Percentiles rank a stretch among this genome's conserved stretches.
Conservation (phyloP, 2,113 vertebrate species). For the Malaclemys terrapin region DNA sequence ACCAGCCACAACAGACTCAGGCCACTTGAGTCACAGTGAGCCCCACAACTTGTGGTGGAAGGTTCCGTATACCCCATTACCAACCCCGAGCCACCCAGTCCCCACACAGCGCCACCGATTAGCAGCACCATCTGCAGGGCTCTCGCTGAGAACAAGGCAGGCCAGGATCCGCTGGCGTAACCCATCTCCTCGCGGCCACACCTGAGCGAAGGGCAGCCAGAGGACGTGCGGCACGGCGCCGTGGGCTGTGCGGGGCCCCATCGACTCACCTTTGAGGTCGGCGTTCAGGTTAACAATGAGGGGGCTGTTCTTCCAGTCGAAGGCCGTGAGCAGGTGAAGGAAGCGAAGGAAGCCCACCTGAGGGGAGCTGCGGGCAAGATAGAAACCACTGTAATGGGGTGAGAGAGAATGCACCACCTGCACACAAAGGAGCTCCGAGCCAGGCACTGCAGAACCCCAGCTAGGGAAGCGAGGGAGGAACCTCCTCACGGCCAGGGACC, state of each 20-base stretch:
- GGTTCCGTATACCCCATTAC: not conserved
- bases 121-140: not conserved
- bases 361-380: slow-evolving; percentile 83
- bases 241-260: fast-evolving
- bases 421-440: not conserved
- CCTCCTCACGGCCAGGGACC: not conserved
- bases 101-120: not conserved
- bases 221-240: fast-evolving
- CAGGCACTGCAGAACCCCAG: not conserved
- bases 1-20: not conserved
- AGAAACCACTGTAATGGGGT: not conserved
- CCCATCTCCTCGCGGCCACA: not conserved
- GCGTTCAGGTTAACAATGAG: slow-evolving; percentile 92
- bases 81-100: not conserved
- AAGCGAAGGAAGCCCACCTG: slow-evolving; percentile 96
- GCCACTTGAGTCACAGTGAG: not conserved
- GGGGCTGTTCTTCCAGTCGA: slow-evolving; percentile 96
- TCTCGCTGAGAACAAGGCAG: not conserved
- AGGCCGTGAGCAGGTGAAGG: slow-evolving; percentile 90
- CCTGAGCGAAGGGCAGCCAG: not conserved
- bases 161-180: not conserved
- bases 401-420: not conserved
- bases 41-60: not conserved
- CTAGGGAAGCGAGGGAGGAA: not conserved
- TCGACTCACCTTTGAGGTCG: slow-evolving; percentile 87